phyloP scores from a whole-genome alignment of 2,113 vertebrate genomes.

The Scatophagus argus region DNA sequence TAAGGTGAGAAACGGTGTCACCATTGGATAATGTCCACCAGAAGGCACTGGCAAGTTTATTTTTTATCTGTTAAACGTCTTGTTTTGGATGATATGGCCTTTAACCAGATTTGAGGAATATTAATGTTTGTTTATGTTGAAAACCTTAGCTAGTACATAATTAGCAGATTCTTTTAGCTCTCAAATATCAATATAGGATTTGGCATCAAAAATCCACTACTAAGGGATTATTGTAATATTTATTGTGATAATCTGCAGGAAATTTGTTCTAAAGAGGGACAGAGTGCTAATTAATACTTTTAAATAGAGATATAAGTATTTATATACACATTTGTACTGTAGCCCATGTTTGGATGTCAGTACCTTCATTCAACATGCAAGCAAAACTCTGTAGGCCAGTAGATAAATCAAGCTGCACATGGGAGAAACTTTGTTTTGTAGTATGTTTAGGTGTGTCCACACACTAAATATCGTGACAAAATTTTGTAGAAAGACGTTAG shows the following conservation, averaged over 20 bases:
- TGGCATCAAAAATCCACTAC: background rate
- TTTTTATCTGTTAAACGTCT: background rate
- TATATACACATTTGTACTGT: background rate
- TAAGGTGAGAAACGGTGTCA: background rate
- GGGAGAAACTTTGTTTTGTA: slow-evolving; percentile 1
- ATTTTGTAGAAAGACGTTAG: background rate
- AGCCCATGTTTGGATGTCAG: background rate
- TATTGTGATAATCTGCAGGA: background rate
- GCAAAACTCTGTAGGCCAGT: background rate
- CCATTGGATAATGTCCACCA: slow-evolving; percentile 16
- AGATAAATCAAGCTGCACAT: background rate
- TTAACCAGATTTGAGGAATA: background rate
- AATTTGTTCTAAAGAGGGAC: background rate
- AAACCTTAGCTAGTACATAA: background rate
- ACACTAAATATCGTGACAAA: slow-evolving; percentile 5
- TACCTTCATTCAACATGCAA: too few relatives aligned
- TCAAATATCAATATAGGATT: background rate
- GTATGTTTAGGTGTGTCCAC: background rate
- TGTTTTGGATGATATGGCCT: background rate
- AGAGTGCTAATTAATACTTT: background rate
- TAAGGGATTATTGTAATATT: slow-evolving; percentile 5
- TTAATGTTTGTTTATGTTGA: background rate
- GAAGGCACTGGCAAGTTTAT: slow-evolving; percentile 15
- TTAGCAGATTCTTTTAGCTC: background rate
- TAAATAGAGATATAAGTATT: background rate